Evolutionary conservation across 2,797 vertebrate species (phyloP), one percentile per base, ranked within the genome.

Genomic region (Notolabrus celidotus): DNA sequence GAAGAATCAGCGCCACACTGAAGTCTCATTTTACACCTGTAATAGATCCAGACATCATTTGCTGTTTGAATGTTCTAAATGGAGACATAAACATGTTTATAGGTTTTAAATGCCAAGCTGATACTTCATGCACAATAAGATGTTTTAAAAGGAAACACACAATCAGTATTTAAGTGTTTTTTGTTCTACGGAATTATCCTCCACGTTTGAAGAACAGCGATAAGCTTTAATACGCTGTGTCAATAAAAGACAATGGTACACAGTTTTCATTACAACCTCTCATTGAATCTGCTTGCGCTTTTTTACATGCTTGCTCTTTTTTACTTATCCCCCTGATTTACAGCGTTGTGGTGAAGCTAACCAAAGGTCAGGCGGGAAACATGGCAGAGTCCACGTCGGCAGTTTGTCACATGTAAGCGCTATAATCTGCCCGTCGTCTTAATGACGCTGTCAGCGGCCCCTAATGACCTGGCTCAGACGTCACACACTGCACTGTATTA

Each of bases 401-500:
- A 84, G 65, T 86, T 87, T 90, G 91, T 93, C 91, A 92, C 86
- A 85, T 79, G 89, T 92, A 87, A 86, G 80, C n/a, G 68, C 84
- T 79, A 71, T 93, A 93, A 94, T 93, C 90, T 90, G 82, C 88
- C 86, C 85, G 87, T 91, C 92, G 91, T 92, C 88, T 90, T 93
- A 93, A 94, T 93, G 89, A 91, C 87, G 74, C 89, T 88, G 92
- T 93, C 93, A 92, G 87, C 74, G 86, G 87, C 88, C 88, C 49
- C 92, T 94, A 92, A 94, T 94, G 93, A 92, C 86, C 87, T 57
- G 22, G 82, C 86, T 87, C 90, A 84, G 86, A 88, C 80, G 46
- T 89, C 67, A 86, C 91, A 90, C 83, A 89, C 88, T 93, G 91
- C 90, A 92, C 93, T 85, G 83, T 93, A 90, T 93, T 93, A 90